These are phyloP conservation scores for Enteromius radiatus DNA, from an alignment of 2,797 vertebrate species.

Conservation along the genomic window DNA sequence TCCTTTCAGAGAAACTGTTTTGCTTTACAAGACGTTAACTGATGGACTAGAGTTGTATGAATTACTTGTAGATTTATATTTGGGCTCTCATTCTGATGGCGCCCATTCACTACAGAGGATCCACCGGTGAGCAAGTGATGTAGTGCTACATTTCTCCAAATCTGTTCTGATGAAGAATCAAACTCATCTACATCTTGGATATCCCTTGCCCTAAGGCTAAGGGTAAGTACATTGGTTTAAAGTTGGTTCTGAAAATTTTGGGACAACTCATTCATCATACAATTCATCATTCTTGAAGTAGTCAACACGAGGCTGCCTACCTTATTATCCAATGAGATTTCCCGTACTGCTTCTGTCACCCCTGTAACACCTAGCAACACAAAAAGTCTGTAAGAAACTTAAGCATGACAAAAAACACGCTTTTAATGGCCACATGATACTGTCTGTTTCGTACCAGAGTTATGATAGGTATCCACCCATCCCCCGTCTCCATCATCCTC, in stretches of 20 bases:
- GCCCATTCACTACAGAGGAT: background rate
- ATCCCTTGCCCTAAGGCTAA: background rate
- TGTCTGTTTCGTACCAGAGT: slow-evolving; percentile 80
- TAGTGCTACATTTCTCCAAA: background rate
- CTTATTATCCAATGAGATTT: slow-evolving; percentile 97
- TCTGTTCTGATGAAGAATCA: background rate
- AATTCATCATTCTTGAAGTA: background rate
- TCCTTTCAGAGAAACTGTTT: background rate
- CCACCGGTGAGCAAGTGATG: background rate
- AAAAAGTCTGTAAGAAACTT: background rate
- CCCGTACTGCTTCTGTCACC: slow-evolving; percentile 87
- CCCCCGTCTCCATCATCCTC: slow-evolving; percentile 98
- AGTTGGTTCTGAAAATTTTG: too few relatives aligned
- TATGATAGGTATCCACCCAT: slow-evolving; percentile 98
- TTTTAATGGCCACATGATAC: background rate
- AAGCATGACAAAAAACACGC: background rate
- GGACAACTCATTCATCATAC: background rate
- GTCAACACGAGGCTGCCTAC: slow-evolving; percentile 68
- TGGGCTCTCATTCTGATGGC: background rate
- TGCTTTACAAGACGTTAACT: background rate
- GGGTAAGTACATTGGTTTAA: too few relatives aligned
- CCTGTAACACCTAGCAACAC: slow-evolving; percentile 79
- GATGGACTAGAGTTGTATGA: background rate
- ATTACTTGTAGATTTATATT: background rate
- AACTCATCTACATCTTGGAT: background rate